These are phyloP conservation scores for Monochamus saltuarius DNA, from an alignment of 1,140 invertebrate genomes.

Conservation along the genomic window DNA sequence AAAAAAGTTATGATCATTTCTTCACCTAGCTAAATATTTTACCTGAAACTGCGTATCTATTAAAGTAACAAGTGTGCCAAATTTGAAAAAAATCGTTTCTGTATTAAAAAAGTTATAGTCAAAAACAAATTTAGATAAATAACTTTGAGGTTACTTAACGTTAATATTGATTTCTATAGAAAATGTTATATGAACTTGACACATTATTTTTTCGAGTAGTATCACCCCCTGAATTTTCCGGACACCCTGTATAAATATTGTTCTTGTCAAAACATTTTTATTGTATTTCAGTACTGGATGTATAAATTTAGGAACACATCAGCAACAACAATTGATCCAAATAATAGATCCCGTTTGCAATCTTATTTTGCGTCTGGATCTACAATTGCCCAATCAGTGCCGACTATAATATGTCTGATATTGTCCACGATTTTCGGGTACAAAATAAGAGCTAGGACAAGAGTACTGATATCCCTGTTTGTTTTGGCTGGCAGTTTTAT, in stretches of 20 bases:
- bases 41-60: too few species aligned
- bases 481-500: constrained; percentile 12
- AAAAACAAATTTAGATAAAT: too few species aligned
- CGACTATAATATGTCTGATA: constrained; percentile 12
- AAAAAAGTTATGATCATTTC: too few species aligned
- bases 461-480: constrained; percentile 4
- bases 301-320: constrained; percentile 16
- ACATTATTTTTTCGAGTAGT: too few species aligned
- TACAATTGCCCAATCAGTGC: constrained; percentile 8
- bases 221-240: too few species aligned
- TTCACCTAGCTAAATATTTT: too few species aligned
- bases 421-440: constrained; percentile 14
- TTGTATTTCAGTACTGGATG: constrained; percentile 24
- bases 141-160: too few species aligned
- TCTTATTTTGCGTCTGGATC: constrained; percentile 16
- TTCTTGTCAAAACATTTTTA: background rate
- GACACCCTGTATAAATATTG: background rate
- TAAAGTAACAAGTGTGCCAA: too few species aligned
- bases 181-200: too few species aligned
- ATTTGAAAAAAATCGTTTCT: too few species aligned
- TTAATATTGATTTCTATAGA: too few species aligned
- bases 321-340: background rate
- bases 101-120: too few species aligned
- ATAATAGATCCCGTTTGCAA: constrained; percentile 7
- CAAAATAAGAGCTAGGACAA: constrained; percentile 16